These are phyloP conservation scores for Calidris pugnax DNA, from an alignment of 2,113 vertebrate genomes.

Conservation along the genomic window DNA sequence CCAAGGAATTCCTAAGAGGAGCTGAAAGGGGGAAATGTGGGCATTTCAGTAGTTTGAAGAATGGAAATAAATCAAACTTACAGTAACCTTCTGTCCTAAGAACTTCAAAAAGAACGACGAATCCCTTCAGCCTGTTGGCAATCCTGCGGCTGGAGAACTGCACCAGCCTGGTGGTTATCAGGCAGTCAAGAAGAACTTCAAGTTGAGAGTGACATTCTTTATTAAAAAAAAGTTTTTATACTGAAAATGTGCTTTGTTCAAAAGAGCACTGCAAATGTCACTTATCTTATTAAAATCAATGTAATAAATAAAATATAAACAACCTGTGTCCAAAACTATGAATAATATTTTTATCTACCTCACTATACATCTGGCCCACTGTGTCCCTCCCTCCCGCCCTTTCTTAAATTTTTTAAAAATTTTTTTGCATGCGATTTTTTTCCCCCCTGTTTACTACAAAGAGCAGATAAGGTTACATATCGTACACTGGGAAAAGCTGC, in stretches of 20 bases:
- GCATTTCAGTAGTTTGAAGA: not conserved
- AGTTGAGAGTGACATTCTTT: conserved; percentile 38
- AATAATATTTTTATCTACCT: conserved; percentile 48
- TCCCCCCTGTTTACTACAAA: not conserved
- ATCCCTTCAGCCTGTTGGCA: not conserved
- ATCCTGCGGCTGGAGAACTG: not conserved
- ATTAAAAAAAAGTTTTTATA: conserved; percentile 57
- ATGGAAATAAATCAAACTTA: conserved; percentile 20
- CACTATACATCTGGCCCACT: conserved; percentile 63
- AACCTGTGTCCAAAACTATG: conserved; percentile 64
- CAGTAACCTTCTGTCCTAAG: not conserved
- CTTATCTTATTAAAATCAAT: conserved; percentile 21
- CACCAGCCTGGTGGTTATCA: not conserved
- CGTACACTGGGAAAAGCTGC: conserved; percentile 53
- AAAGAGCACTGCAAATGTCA: conserved; percentile 38
- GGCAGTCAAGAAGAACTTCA: conserved; percentile 44
- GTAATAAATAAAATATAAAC: conserved; percentile 56
- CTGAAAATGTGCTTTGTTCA: conserved; percentile 54
- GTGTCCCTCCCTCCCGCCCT: conserved; percentile 36
- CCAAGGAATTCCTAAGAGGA: conserved; percentile 13
- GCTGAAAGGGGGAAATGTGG: not conserved
- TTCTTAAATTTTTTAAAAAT: not conserved
- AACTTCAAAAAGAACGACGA: not conserved
- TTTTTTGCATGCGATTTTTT: conserved; percentile 17
- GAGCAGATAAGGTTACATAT: conserved; percentile 37